Conservation (phyloP, 2,113 vertebrate species). For the Megaceryle maxima region DNA sequence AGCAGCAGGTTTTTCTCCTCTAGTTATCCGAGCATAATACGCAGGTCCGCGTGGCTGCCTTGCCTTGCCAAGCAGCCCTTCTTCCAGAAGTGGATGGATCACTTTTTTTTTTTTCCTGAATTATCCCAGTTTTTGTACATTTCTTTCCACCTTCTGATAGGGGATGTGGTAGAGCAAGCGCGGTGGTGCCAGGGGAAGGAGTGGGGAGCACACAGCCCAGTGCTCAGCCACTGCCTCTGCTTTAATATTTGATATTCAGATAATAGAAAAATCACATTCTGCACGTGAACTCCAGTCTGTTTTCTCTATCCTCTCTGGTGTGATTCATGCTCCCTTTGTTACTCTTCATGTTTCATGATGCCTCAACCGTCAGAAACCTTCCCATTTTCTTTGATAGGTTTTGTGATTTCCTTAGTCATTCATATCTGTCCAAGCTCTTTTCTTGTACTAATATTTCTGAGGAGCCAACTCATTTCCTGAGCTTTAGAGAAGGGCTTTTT, state of each 20-base stretch:
- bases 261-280: neutral
- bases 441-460: conserved; percentile 24
- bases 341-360: neutral
- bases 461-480: conserved; percentile 62
- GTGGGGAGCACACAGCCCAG: neutral
- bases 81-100: neutral
- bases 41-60: neutral
- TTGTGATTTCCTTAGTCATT: conserved; percentile 46
- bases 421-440: neutral
- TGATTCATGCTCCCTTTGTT: neutral
- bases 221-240: neutral
- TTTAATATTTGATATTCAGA: neutral
- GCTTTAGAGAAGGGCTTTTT: conserved; percentile 2
- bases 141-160: accelerated
- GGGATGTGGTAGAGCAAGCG: accelerated
- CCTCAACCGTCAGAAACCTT: conserved; percentile 9
- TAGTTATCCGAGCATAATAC: neutral
- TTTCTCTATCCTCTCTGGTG: neutral
- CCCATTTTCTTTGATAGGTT: conserved; percentile 1
- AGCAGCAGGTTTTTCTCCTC: neutral
- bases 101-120: neutral
- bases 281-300: neutral
- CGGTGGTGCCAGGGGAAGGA: neutral
- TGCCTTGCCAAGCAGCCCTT: neutral
- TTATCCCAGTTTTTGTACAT: accelerated